A percentile compares a stretch with the other conserved stretches of the same genome.
These are phyloP conservation scores for Prosopocoilus inquinatus DNA, from an alignment of 2,888 invertebrate species.

Conservation along the genomic window DNA sequence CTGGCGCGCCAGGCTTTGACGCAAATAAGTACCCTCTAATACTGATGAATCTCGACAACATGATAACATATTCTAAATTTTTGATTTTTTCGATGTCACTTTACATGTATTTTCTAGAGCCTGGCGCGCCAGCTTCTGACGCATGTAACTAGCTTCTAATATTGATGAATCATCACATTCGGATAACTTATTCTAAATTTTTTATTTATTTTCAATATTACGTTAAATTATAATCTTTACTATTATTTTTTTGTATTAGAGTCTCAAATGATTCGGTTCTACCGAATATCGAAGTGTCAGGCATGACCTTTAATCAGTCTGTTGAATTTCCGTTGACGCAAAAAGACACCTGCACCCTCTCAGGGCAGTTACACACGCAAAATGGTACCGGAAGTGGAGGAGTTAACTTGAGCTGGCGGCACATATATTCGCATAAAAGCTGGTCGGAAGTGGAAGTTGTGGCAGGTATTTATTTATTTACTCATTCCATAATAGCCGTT, in stretches of 20 bases:
- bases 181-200: slow-evolving; percentile 28
- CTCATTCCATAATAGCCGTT: too few relatives aligned
- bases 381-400: slow-evolving; percentile 85
- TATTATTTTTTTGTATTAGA: slow-evolving; percentile 17
- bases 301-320: slow-evolving; percentile 89
- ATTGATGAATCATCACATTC: too few relatives aligned
- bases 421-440: slow-evolving; percentile 77
- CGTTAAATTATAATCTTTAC: slow-evolving; percentile 11
- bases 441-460: slow-evolving; percentile 87
- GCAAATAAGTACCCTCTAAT: too few relatives aligned
- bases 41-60: too few relatives aligned
- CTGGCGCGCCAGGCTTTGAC: too few relatives aligned
- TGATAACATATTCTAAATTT: too few relatives aligned
- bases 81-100: too few relatives aligned
- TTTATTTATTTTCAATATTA: slow-evolving; percentile 19
- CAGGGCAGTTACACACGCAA: slow-evolving; percentile 78
- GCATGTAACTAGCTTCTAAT: too few relatives aligned
- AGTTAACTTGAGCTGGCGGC: slow-evolving; percentile 73
- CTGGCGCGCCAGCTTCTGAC: too few relatives aligned
- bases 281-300: slow-evolving; percentile 85
- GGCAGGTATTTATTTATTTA: slow-evolving; percentile 66
- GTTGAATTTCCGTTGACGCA: slow-evolving; percentile 89
- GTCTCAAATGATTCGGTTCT: slow-evolving; percentile 52
- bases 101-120: too few relatives aligned
- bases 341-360: slow-evolving; percentile 79